Evolutionary conservation across 2,888 invertebrate species (phyloP).

Genomic region (Rhimphoctona megacephalus): DNA sequence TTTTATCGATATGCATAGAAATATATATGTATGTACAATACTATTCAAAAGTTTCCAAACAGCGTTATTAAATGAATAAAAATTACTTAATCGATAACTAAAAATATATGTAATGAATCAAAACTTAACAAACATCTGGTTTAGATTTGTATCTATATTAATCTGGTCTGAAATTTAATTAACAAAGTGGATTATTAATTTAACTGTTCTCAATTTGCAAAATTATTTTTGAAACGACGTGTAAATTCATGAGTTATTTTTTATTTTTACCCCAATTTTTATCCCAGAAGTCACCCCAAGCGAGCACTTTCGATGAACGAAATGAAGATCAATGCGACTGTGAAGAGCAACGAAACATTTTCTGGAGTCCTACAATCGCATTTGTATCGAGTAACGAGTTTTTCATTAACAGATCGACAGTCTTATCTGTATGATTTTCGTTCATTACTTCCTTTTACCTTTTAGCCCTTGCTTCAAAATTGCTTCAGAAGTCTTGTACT

Average conservation of each 20-base stretch:
- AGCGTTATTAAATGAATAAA: neutral
- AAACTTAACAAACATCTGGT: no score
- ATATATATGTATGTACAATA: neutral
- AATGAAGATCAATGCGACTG: neutral
- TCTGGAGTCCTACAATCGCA: neutral
- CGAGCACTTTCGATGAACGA: constrained; percentile 3
- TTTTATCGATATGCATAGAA: neutral
- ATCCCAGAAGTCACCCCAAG: neutral
- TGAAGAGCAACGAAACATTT: neutral
- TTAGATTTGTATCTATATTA: no score
- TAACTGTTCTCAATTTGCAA: no score
- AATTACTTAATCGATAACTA: no score
- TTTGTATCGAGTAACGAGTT: neutral
- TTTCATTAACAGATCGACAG: neutral
- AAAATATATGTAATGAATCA: no score
- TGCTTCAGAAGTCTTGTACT: neutral
- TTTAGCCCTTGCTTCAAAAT: neutral
- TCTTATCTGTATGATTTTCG: neutral
- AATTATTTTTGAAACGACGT: no score
- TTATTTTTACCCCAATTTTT: no score
- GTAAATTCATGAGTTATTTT: no score
- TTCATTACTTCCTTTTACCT: neutral
- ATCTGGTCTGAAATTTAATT: no score
- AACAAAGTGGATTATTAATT: no score
- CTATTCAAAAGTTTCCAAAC: neutral